These are phyloP conservation scores for Pagetopsis macropterus DNA, from an alignment of 2,797 vertebrate genomes.

Conservation along the genomic window DNA sequence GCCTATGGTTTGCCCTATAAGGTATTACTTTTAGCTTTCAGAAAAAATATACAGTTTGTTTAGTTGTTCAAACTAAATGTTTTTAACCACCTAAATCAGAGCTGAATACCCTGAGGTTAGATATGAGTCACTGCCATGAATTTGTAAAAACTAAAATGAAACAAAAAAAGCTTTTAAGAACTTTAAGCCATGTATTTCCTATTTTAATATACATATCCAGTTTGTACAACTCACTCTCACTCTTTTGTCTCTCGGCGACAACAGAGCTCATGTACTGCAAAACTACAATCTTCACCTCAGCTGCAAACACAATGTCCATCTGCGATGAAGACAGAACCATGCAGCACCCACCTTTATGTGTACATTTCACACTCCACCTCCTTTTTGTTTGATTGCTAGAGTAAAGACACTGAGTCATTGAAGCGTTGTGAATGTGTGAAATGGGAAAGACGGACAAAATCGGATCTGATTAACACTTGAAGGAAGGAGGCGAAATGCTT, in stretches of 20 bases:
- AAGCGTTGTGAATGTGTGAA: constrained; percentile 74
- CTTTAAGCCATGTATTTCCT: constrained; percentile 35
- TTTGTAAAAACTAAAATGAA: neutral
- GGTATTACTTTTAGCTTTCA: constrained; percentile 29
- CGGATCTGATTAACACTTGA: constrained; percentile 69
- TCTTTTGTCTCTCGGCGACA: constrained; percentile 26
- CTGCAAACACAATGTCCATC: constrained; percentile 52
- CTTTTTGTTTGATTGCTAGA: constrained; percentile 61
- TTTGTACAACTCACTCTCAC: constrained; percentile 40
- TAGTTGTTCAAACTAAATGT: constrained; percentile 29
- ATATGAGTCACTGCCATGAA: constrained; percentile 37
- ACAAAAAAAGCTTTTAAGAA: constrained; percentile 17
- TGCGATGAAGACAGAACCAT: constrained; percentile 34
- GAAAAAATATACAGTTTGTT: constrained; percentile 32
- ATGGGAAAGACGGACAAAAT: constrained; percentile 56
- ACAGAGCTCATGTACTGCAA: constrained; percentile 41
- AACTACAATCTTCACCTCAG: constrained; percentile 39
- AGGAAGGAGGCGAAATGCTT: constrained; percentile 64
- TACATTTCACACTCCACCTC: constrained; percentile 70
- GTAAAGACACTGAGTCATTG: constrained; percentile 65
- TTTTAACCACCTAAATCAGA: constrained; percentile 33
- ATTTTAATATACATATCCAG: constrained; percentile 43
- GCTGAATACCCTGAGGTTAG: constrained; percentile 24
- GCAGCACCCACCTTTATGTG: constrained; percentile 55
- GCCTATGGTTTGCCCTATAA: constrained; percentile 35